Base-by-base conservation (phyloP, 2,797 vertebrate genomes). In the Cynodonichthys magdalenae region DNA sequence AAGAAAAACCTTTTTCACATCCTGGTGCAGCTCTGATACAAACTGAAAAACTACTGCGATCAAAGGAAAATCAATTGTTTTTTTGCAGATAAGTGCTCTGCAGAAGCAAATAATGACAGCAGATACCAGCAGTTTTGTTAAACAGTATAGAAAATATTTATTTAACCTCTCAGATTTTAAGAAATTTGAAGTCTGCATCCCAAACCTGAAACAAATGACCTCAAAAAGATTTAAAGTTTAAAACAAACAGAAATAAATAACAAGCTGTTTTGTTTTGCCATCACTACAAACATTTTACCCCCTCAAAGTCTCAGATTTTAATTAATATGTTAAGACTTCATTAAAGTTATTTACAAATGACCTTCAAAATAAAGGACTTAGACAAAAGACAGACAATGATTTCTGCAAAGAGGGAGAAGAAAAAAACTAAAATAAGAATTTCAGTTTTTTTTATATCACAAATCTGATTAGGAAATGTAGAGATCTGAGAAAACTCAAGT, bases 51-150 rank as follows among this genome's bases (percentile, higher is more conserved):
- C 42, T 6, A 10, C 12, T 18, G 39, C 31, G 28, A 49, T 63
- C 53, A 12, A 51, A 60, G 17, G 18, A 70, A 76, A 79, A 75
- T 74, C 71, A 55, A 77, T 17, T 15, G 46, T 46, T 52, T 31
- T 36, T 8, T 50, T 63, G 36, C 5, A 44, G 29, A n/a, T 2
- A 50, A 50, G 50, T 18, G 7, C 17, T 36, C 10, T 17, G 18
- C 27, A 41, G 17, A 52, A 14, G 10, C 66, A 49, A 50, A 47
- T 24, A 53, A 11, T 11, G 2, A 4, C 29, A 29, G 1, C 19
- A 0, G 0, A 9, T 9, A 36, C 56, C 27, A 52, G 34, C 11
- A 39, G 52, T 24, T 45, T n/a, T 31, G 34, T 15, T 53, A 53
- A 56, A 56, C n/a, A 46, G 4, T 31, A 18, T 44, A 27, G 15